phyloP scores from a whole-genome alignment of 2,113 vertebrate genomes.

The Plecotus auritus region DNA sequence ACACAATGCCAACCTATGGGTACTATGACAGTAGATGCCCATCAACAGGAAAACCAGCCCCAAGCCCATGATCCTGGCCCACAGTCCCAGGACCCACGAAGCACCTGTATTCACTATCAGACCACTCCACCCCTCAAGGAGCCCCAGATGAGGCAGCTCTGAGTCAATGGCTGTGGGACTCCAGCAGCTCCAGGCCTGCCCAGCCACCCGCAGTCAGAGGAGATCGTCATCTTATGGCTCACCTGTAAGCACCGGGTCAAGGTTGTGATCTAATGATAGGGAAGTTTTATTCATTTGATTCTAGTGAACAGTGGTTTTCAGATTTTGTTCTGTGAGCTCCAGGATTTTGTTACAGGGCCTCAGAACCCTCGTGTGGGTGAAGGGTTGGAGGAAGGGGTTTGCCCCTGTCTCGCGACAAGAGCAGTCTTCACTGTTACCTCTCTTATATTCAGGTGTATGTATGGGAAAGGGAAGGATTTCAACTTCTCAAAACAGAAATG shows the following conservation, averaged over 20 bases:
- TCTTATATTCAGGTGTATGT: background rate
- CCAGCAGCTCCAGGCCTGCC: background rate
- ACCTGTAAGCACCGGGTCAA: background rate
- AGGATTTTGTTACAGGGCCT: background rate
- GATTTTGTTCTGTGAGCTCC: background rate
- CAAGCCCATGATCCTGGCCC: slow-evolving; percentile 57
- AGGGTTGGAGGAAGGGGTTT: background rate
- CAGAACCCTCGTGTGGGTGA: background rate
- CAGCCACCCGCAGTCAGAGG: background rate
- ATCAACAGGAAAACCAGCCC: background rate
- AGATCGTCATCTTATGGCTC: background rate
- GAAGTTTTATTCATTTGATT: background rate
- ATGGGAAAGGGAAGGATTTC: background rate
- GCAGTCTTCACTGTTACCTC: background rate
- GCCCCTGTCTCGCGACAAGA: background rate
- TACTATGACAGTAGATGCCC: background rate
- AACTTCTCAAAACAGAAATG: background rate
- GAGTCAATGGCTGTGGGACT: background rate
- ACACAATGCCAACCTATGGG: background rate
- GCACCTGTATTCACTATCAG: slow-evolving; percentile 66
- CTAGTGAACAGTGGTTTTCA: background rate
- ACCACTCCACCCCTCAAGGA: background rate
- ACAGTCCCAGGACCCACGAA: slow-evolving; percentile 70
- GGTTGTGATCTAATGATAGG: background rate
- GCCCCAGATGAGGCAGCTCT: background rate